Percentiles rank a stretch among this genome's conserved stretches.
Conservation (phyloP, 2,113 vertebrate genomes). For the Elaphurus davidianus region DNA sequence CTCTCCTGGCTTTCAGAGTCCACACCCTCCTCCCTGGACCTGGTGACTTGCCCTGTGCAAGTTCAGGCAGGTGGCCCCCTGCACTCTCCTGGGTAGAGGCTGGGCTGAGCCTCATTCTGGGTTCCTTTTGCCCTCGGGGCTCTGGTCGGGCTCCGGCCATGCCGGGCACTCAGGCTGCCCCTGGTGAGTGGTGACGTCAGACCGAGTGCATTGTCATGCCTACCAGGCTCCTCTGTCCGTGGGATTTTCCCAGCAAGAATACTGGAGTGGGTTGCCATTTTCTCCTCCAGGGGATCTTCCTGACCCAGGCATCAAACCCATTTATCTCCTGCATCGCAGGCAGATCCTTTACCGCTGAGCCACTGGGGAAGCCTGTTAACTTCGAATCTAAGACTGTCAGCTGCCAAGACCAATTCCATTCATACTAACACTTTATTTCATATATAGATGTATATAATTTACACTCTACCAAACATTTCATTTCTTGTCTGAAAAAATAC, state of each 20-base stretch:
- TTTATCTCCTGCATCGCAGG: neutral
- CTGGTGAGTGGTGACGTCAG: no score
- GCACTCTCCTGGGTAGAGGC: no score
- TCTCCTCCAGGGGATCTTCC: neutral
- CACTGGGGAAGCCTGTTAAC: neutral
- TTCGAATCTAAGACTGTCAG: neutral
- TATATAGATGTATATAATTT: neutral
- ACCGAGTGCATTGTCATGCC: no score
- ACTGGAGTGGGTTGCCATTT: neutral
- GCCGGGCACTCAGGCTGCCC: no score
- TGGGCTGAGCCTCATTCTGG: no score
- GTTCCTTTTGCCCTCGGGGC: no score
- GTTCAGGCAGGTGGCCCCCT: no score
- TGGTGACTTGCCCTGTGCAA: no score
- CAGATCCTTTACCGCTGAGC: neutral
- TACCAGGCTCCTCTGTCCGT: neutral
- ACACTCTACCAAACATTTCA: neutral
- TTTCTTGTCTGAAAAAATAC: neutral
- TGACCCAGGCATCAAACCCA: neutral
- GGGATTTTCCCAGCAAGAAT: neutral
- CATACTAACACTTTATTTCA: conserved; percentile 13
- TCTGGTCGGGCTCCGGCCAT: no score
- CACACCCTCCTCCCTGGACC: no score
- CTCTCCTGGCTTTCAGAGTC: no score
- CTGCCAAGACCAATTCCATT: neutral